Conservation (phyloP, 2,888 invertebrate genomes). For the Chymomyza caudatula region DNA sequence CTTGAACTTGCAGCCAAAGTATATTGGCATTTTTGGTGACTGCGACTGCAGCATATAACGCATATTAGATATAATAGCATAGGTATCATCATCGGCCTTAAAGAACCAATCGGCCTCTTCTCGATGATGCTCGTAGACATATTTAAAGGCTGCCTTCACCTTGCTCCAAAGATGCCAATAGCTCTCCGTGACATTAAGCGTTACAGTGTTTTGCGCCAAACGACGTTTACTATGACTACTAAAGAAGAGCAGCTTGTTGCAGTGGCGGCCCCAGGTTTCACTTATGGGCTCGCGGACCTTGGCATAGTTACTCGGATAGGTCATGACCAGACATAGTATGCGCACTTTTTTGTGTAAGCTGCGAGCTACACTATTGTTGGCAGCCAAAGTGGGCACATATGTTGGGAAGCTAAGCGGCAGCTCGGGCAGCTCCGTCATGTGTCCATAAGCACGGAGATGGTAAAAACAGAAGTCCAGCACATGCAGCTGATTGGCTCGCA, state of each 20-base stretch:
- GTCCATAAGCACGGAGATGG: slow-evolving; percentile 90
- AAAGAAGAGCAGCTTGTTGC: slow-evolving; percentile 91
- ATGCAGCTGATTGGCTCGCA: slow-evolving; percentile 93
- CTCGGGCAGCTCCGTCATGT: slow-evolving; percentile 49
- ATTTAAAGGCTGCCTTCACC: slow-evolving; percentile 94
- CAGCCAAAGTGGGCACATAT: neutral
- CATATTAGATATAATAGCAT: slow-evolving; percentile 96
- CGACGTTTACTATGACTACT: slow-evolving; percentile 80
- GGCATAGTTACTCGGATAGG: slow-evolving; percentile 88
- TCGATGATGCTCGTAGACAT: slow-evolving; percentile 89
- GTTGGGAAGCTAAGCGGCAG: slow-evolving; percentile 21
- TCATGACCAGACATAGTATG: slow-evolving; percentile 45
- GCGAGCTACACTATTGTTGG: slow-evolving; percentile 15
- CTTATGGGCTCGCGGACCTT: slow-evolving; percentile 92
- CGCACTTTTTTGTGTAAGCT: slow-evolving; percentile 30
- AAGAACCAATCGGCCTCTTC: slow-evolving; percentile 96
- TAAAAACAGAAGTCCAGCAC: slow-evolving; percentile 96
- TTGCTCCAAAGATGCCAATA: slow-evolving; percentile 95
- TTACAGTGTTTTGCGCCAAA: slow-evolving; percentile 84
- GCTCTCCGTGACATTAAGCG: slow-evolving; percentile 90
- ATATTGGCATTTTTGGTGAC: slow-evolving; percentile 85
- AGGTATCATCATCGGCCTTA: slow-evolving; percentile 99
- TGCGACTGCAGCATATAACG: slow-evolving; percentile 90
- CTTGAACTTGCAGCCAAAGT: slow-evolving; percentile 91
- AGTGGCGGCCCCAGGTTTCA: slow-evolving; percentile 95